These are phyloP conservation scores for Xiphias gladius DNA, from an alignment of 2,113 vertebrate species.

Conservation along the genomic window DNA sequence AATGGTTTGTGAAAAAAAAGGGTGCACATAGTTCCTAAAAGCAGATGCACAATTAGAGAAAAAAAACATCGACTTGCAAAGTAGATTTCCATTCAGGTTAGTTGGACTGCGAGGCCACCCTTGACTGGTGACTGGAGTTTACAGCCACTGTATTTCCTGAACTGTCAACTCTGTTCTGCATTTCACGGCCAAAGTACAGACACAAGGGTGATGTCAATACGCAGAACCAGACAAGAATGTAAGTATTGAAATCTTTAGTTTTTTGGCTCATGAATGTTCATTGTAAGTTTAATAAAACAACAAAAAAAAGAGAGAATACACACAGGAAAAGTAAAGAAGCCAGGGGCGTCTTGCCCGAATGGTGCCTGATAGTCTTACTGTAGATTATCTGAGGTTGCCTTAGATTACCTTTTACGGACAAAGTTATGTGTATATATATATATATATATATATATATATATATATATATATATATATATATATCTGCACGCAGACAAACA, in stretches of 20 bases:
- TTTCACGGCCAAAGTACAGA: background rate
- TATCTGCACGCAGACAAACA: background rate
- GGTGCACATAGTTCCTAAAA: too few relatives aligned
- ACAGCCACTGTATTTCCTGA: background rate
- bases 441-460: too few relatives aligned
- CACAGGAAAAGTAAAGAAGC: background rate
- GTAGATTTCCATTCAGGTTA: background rate
- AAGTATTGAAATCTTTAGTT: background rate
- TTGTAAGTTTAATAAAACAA: background rate
- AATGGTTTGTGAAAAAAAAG: too few relatives aligned
- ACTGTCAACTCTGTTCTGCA: background rate
- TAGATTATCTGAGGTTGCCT: constrained; percentile 11
- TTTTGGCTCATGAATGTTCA: background rate
- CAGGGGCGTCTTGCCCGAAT: background rate
- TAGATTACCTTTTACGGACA: constrained; percentile 7
- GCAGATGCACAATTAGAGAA: background rate
- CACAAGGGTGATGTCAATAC: background rate
- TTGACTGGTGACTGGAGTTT: background rate
- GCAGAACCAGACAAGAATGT: background rate
- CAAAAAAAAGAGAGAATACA: background rate
- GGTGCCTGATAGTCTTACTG: background rate
- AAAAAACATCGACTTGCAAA: background rate
- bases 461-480: too few relatives aligned
- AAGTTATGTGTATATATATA: too few relatives aligned
- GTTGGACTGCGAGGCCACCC: background rate